A percentile compares a stretch with the other conserved stretches of the same genome.
These are phyloP conservation scores for Dermolepida albohirtum DNA, from an alignment of 2,888 invertebrate genomes.

Conservation along the genomic window DNA sequence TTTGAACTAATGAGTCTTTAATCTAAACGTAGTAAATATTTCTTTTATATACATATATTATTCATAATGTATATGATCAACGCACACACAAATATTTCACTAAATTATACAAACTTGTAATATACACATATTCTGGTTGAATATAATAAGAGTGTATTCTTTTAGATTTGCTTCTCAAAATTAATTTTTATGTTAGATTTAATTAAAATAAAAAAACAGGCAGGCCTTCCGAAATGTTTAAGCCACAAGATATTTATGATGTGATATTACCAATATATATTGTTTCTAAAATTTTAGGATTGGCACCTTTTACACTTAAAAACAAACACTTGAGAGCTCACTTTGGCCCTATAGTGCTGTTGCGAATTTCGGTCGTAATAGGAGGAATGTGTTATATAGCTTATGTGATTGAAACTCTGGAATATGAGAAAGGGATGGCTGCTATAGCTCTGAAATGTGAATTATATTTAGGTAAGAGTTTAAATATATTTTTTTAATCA, in stretches of 20 bases:
- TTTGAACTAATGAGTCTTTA: too few relatives aligned
- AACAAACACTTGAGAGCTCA: conserved; percentile 41
- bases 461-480: conserved; percentile 47
- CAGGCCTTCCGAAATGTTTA: not conserved
- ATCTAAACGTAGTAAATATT: too few relatives aligned
- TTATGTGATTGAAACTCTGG: conserved; percentile 43
- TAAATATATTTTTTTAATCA: too few relatives aligned
- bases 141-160: too few relatives aligned
- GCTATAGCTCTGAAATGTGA: conserved; percentile 50
- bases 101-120: too few relatives aligned
- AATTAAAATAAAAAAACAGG: too few relatives aligned
- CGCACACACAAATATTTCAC: too few relatives aligned
- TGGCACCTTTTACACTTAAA: conserved; percentile 49
- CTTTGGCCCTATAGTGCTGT: conserved; percentile 41
- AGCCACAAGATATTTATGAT: conserved; percentile 48
- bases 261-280: conserved; percentile 47
- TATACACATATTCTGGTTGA: too few relatives aligned
- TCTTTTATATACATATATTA: too few relatives aligned
- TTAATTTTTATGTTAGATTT: too few relatives aligned
- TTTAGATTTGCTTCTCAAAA: too few relatives aligned
- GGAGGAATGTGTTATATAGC: conserved; percentile 46
- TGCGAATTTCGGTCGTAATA: conserved; percentile 44
- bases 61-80: too few relatives aligned
- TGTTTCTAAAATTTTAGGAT: conserved; percentile 51
- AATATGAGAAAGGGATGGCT: conserved; percentile 44